Conservation (phyloP, 2,113 vertebrate genomes). For the Plecotus auritus region DNA sequence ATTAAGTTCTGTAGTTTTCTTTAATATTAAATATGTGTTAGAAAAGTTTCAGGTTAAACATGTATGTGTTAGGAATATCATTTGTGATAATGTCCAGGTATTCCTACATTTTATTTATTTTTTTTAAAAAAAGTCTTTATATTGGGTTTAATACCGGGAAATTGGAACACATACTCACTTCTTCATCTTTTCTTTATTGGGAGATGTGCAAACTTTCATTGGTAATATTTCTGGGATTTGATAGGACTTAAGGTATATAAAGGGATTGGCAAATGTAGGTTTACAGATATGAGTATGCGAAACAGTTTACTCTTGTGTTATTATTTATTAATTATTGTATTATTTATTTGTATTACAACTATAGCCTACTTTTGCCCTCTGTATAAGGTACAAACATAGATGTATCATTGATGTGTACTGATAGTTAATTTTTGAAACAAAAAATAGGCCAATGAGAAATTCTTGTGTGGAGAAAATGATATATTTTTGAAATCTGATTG, state of each 20-base stretch:
- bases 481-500: conserved; percentile 17
- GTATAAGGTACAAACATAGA: neutral
- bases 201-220: neutral
- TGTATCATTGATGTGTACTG: neutral
- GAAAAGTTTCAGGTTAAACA: neutral
- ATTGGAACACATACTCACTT: neutral
- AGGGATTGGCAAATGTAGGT: no score
- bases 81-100: neutral
- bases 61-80: neutral
- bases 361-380: no score
- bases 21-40: neutral
- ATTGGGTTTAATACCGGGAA: neutral
- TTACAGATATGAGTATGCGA: no score
- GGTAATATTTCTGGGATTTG: neutral
- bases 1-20: neutral
- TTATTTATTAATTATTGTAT: no score
- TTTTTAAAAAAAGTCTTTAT: neutral
- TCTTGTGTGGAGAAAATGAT: neutral
- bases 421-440: conserved; percentile 1
- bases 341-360: no score
- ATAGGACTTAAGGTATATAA: neutral
- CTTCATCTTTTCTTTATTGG: neutral
- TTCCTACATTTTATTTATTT: neutral
- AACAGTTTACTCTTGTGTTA: no score
- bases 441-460: neutral